phyloP scores from a whole-genome alignment of 2,113 vertebrate genomes.

The Gymnogyps californianus region DNA sequence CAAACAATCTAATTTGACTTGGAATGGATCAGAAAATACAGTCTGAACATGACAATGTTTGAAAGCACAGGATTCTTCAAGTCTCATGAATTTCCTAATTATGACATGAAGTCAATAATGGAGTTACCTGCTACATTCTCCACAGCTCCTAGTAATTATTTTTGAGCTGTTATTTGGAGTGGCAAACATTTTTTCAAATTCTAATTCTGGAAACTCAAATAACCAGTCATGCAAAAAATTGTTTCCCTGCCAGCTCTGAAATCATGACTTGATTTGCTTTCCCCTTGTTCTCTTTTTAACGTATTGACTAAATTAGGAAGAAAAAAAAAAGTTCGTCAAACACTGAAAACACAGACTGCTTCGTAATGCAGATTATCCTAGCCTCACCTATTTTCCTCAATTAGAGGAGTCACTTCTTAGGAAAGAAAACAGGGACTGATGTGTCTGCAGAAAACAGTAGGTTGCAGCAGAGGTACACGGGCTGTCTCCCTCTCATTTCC shows the following conservation, averaged over 20 bases:
- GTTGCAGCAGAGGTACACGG: background rate
- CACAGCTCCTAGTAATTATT: background rate
- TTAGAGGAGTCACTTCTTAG: background rate
- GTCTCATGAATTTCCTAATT: background rate
- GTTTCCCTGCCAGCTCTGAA: background rate
- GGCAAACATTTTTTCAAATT: background rate
- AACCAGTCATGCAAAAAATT: background rate
- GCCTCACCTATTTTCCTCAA: background rate
- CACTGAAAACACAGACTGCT: background rate
- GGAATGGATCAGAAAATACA: conserved; percentile 2
- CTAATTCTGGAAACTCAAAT: background rate
- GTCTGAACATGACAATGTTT: background rate
- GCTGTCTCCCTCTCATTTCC: background rate
- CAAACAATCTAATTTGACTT: background rate
- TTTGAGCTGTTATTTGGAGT: background rate
- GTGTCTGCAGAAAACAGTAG: background rate
- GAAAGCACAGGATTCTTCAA: background rate
- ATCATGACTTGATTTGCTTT: background rate
- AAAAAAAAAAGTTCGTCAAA: background rate
- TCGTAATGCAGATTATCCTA: background rate
- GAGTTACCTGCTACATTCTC: background rate
- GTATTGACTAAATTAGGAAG: background rate
- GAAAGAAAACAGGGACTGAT: background rate
- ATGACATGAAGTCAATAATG: background rate
- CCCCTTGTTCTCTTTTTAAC: background rate